Conservation (phyloP, 2,888 invertebrate genomes). For the Agrotis exclamationis region DNA sequence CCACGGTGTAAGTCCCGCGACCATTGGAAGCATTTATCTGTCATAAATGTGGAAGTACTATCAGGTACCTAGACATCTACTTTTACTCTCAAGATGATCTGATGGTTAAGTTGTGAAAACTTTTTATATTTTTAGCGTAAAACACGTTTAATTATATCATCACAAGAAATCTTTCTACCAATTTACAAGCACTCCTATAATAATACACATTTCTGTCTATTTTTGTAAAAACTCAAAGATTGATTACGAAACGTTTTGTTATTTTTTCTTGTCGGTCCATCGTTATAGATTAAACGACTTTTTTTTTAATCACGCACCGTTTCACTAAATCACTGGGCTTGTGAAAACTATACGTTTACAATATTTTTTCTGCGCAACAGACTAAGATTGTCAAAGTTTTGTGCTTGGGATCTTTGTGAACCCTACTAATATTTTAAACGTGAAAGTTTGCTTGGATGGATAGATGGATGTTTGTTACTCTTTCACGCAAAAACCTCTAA, state of each 20-base stretch:
- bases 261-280: conserved; percentile 68
- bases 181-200: conserved; percentile 32
- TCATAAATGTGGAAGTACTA: too few relatives aligned
- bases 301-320: conserved; percentile 76
- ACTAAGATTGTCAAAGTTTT: conserved; percentile 74
- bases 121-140: background rate
- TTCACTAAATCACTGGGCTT: conserved; percentile 83
- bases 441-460: too few relatives aligned
- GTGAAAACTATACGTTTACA: conserved; percentile 80
- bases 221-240: conserved; percentile 68
- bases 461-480: too few relatives aligned
- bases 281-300: conserved; percentile 76
- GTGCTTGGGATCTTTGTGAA: conserved; percentile 25
- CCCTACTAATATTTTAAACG: too few relatives aligned
- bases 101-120: too few relatives aligned
- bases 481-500: too few relatives aligned
- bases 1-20: too few relatives aligned
- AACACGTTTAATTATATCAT: background rate
- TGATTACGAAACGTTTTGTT: conserved; percentile 73
- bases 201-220: conserved; percentile 32
- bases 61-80: too few relatives aligned
- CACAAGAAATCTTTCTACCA: conserved; percentile 5
- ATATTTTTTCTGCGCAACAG: conserved; percentile 70
- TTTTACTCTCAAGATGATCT: too few relatives aligned
- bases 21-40: too few relatives aligned